Evolutionary conservation across 2,113 vertebrate genomes (phyloP).

Genomic region (Corythaeola cristata): DNA sequence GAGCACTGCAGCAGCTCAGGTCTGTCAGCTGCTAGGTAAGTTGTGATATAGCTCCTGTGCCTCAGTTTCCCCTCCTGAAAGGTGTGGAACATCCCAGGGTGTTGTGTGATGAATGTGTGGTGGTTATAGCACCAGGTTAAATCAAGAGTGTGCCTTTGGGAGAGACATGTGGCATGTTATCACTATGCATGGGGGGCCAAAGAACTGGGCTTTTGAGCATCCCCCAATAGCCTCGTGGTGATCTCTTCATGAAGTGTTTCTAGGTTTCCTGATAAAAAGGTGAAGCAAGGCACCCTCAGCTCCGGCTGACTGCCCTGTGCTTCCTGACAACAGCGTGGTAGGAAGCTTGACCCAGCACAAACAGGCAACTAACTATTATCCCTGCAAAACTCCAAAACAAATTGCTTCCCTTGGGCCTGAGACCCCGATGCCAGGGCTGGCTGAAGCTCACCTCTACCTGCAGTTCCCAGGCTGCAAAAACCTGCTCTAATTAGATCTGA

Average conservation of each 20-base stretch:
- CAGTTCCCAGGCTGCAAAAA: neutral
- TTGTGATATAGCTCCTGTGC: fast-evolving
- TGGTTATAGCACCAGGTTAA: neutral
- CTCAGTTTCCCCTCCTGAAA: neutral
- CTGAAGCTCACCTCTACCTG: neutral
- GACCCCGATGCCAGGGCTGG: neutral
- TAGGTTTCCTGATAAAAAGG: neutral
- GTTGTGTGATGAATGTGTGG: fast-evolving
- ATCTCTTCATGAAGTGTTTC: neutral
- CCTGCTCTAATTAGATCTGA: neutral
- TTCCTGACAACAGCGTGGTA: fast-evolving
- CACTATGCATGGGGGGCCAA: fast-evolving
- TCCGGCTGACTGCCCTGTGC: neutral
- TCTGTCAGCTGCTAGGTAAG: neutral
- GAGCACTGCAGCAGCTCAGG: neutral
- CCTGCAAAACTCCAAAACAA: neutral
- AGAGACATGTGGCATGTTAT: fast-evolving
- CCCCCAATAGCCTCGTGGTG: fast-evolving
- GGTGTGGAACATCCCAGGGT: too few species aligned
- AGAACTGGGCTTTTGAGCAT: neutral
- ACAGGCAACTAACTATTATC: neutral
- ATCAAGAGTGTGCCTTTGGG: neutral
- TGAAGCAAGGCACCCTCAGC: neutral
- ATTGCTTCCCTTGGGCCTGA: neutral
- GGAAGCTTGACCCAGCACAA: neutral